Conservation (phyloP, 2,797 vertebrate genomes). For the Channa striata region DNA sequence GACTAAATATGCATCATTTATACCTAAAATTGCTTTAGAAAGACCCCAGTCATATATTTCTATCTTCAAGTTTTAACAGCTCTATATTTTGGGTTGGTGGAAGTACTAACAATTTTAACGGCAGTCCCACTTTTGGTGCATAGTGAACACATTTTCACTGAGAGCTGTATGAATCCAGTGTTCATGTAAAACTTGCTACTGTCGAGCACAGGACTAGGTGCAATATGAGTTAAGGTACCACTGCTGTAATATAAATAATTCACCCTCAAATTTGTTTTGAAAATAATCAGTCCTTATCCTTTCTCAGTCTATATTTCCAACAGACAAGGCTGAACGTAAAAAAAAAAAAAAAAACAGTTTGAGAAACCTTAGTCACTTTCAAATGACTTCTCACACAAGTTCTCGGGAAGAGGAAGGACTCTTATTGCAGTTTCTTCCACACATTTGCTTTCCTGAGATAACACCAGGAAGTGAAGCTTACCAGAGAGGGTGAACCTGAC, state of each 20-base stretch:
- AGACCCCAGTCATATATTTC: background rate
- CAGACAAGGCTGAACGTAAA: too few species aligned
- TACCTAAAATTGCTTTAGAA: background rate
- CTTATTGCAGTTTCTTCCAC: background rate
- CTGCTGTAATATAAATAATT: conserved; percentile 10
- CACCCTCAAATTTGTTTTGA: conserved; percentile 32
- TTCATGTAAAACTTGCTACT: conserved; percentile 20
- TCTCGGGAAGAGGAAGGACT: conserved; percentile 12
- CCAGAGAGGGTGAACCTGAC: too few species aligned
- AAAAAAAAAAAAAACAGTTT: too few species aligned
- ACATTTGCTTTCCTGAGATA: background rate
- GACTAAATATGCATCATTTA: background rate
- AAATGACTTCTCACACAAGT: conserved; percentile 57
- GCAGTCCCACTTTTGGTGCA: background rate
- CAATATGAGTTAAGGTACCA: conserved; percentile 20
- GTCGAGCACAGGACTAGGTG: background rate
- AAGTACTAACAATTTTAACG: conserved; percentile 11
- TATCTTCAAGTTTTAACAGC: conserved; percentile 12
- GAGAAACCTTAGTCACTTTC: conserved; percentile 55
- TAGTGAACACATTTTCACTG: background rate
- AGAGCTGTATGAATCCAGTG: background rate
- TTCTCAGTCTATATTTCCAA: conserved; percentile 19
- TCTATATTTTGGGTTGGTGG: conserved; percentile 9
- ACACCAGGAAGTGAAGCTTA: background rate
- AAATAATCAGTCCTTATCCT: conserved; percentile 34